Percentiles rank a stretch among this genome's conserved stretches.
phyloP scores from a whole-genome alignment of 2,888 invertebrate species.

The Erebia palarica region DNA sequence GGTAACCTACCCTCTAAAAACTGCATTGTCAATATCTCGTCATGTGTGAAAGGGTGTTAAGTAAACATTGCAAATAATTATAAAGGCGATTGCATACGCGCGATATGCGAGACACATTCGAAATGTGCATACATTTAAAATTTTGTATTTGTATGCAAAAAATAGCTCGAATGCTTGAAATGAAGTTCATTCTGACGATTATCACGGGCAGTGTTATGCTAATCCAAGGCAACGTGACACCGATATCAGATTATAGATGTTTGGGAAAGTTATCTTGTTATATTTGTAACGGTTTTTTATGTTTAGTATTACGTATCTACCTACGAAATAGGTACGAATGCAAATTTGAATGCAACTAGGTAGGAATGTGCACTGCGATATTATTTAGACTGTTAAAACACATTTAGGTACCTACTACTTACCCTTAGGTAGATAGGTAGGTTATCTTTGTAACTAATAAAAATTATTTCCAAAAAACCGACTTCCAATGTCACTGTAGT shows the following conservation, averaged over 20 bases:
- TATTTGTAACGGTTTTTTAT: constrained; percentile 29
- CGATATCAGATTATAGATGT: constrained; percentile 75
- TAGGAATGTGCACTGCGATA: background rate
- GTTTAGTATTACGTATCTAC: background rate
- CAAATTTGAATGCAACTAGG: background rate
- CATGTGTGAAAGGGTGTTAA: constrained; percentile 83
- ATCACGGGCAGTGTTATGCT: constrained; percentile 72
- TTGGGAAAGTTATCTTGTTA: constrained; percentile 52
- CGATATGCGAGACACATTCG: constrained; percentile 50
- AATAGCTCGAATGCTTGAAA: constrained; percentile 50
- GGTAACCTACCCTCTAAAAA: constrained; percentile 48
- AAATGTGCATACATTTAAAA: constrained; percentile 73
- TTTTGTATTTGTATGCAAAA: constrained; percentile 76
- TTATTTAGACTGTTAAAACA: background rate
- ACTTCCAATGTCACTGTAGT: no score
- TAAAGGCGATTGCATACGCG: constrained; percentile 76
- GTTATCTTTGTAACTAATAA: no score
- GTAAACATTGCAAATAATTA: constrained; percentile 83
- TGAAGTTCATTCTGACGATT: constrained; percentile 65
- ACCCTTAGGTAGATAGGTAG: no score
- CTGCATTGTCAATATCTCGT: constrained; percentile 72
- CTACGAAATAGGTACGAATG: background rate
- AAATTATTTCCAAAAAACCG: no score
- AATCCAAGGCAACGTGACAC: constrained; percentile 77
- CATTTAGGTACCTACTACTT: background rate